Evolutionary conservation across 2,888 invertebrate genomes (phyloP), one percentile per base, ranked within the genome.

Genomic region (Microctonus aethiopoides): DNA sequence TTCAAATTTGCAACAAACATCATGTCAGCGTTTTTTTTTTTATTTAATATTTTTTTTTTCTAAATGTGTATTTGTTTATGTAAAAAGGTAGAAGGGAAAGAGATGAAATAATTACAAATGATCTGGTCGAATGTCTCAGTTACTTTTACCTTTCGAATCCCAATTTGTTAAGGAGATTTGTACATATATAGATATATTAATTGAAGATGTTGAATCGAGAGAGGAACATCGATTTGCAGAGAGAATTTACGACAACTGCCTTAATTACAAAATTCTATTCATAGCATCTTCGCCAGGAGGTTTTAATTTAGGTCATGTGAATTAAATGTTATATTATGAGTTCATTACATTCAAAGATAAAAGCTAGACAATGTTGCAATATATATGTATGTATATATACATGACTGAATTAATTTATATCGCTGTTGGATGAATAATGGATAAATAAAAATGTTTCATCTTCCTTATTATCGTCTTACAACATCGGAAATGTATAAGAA

Each of bases 181-280:
- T 29, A 29, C 7, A 29, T 29, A 29, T 29, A 29, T 29, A 29
- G 7, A 29, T 29, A 29, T 29, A 29, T 29, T 5, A 5, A 7
- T 29, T 29, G 7, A 5, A 29, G 3, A 29, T 29, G 7, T 46
- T 16, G 46, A 46, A 46, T 46, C 9, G n/a, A 7, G 16, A 46
- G 16, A 16, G 16, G 46, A n/a, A 46, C 46, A 46, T 46, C 46
- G 46, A 46, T 46, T 46, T 20, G 46, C 9, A 6, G 46, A 20
- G 46, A 46, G 6, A 16, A 16, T 46, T 46, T 46, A 46, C 46
- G 46, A 46, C 46, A 46, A 46, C 46, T 46, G 46, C 5, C 46
- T 46, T 46, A 46, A 46, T 46, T 46, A 46, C 16, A 46, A 46
- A 46, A 46, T 46, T 46, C 46, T 46, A 46, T 46, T 46, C 46